Evolutionary conservation across 2,113 vertebrate genomes (phyloP), one percentile per base, ranked within the genome.

Genomic region (Ovibos moschatus): DNA sequence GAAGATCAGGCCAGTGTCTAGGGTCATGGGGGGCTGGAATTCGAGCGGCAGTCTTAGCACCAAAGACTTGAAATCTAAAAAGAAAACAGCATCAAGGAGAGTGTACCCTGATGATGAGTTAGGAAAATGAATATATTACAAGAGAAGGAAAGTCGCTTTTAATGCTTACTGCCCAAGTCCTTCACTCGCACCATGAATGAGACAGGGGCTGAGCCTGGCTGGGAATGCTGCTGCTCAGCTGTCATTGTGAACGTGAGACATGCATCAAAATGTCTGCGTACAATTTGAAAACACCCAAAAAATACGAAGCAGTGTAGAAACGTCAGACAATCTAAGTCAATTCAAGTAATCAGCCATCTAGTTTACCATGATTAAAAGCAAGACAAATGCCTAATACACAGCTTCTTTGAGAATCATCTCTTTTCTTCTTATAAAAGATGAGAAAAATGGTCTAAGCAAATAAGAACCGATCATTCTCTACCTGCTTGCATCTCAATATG

Each of bases 391-490:
- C 51, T 87, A 91, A 87, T 91, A 43, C n/a, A 17, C 30, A 45
- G 36, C 64, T 88, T 89, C 92, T 97, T 94, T 58, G 64, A 94
- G 79, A 94, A 95, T 92, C 85, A 71, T 25, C 36, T 95, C 27
- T 94, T 71, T 5, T 16, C 64, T 25, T 60, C 67, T 87, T 87
- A 27, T 5, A 86, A 94, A 64, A 51, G 60, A 84, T 57, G 89
- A 95, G 83, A 62, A 95, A 89, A 82, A 93, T 17, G 36, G 74
- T 84, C 83, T 87, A 74, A 55, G 50, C 90, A 90, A 92, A 87
- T 36, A 86, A 62, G 62, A 95, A 94, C 25, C 13, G 45, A 79
- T 88, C 86, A 79, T 67, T 97, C 60, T 71, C 19, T 60, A 85
- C 36, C 64, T 71, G 16, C 36, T 64, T 47, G 50, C 23, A 58